Evolutionary conservation across 2,888 invertebrate genomes (phyloP), one percentile per base, ranked within the genome.

Genomic region (Abrostola tripartita): DNA sequence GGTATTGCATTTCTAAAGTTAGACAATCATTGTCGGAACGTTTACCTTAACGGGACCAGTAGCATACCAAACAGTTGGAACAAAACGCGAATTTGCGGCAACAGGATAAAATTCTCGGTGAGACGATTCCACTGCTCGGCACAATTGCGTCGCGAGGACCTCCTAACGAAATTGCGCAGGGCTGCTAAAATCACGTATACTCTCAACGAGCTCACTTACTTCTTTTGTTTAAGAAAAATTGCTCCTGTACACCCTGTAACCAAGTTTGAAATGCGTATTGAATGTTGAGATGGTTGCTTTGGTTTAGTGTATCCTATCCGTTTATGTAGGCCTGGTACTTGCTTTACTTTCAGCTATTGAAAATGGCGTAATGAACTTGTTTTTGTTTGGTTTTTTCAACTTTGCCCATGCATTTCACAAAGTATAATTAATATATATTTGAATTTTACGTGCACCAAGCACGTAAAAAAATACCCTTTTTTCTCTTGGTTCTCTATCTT

Each of bases 121-220:
- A 50, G 53, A 53, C 49, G 40, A 64, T 65, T 74, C 37, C 40
- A 60, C 47, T 41, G 42, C 47, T 74, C 61, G 49, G 58, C 71
- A 58, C 53, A 72, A 72, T 72, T 74, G 75, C 61, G 65, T 72
- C 52, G 49, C 57, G 61, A 74, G 65, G 65, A 70, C 42, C 44
- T 44, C 44, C 64, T 57, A 73, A 73, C 52, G 38, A 52, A 73
- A 73, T 69, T 74, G 70, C 65, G 56, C 54, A 10, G 41, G 40
- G 51, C 54, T 55, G 42, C 71, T 70, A 58, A 72, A 72, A 74
- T 70, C 74, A 70, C 50, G 71, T 60, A 59, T 71, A 68, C 47
- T 38, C 58, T 47, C 53, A 40, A 57, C 47, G 51, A 54, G 60
- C 59, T 60, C 51, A 54, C 54, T 74, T 54, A 54, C 38, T 69